Evolutionary conservation across 2,888 invertebrate genomes (phyloP).

Genomic region (Athalia cordata): DNA sequence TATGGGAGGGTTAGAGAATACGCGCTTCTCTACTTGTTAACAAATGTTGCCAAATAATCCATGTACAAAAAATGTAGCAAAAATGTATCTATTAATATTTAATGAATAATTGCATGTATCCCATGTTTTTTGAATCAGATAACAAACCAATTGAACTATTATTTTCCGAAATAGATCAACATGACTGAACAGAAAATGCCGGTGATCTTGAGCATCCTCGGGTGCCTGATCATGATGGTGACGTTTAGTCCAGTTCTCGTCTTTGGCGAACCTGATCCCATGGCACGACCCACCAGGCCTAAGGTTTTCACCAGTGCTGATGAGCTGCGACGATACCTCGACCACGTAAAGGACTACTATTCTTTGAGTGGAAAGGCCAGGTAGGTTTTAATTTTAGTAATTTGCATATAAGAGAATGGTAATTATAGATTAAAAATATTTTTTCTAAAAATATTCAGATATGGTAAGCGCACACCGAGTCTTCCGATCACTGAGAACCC

Average conservation of each 20-base stretch:
- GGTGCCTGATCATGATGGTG: slow-evolving; percentile 26
- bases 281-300: slow-evolving; percentile 69
- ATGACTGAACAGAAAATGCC: slow-evolving; percentile 42
- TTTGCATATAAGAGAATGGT: not conserved
- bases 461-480: slow-evolving; percentile 60
- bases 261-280: slow-evolving; percentile 57
- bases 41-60: no score
- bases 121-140: not conserved
- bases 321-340: slow-evolving; percentile 74
- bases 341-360: slow-evolving; percentile 75
- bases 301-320: slow-evolving; percentile 73
- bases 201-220: slow-evolving; percentile 19
- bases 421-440: slow-evolving; percentile 8
- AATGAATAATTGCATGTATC: not conserved
- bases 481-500: slow-evolving; percentile 46
- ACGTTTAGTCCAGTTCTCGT: slow-evolving; percentile 28
- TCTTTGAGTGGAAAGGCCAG: slow-evolving; percentile 75
- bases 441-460: slow-evolving; percentile 52
- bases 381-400: slow-evolving; percentile 59
- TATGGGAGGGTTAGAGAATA: no score
- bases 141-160: not conserved
- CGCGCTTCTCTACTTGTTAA: no score
- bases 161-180: slow-evolving; percentile 7
- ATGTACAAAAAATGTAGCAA: no score
- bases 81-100: no score